A percentile compares a stretch with the other conserved stretches of the same genome.
These are phyloP conservation scores for Salvelinus namaycush DNA, from an alignment of 2,113 vertebrate genomes.

Conservation along the genomic window DNA sequence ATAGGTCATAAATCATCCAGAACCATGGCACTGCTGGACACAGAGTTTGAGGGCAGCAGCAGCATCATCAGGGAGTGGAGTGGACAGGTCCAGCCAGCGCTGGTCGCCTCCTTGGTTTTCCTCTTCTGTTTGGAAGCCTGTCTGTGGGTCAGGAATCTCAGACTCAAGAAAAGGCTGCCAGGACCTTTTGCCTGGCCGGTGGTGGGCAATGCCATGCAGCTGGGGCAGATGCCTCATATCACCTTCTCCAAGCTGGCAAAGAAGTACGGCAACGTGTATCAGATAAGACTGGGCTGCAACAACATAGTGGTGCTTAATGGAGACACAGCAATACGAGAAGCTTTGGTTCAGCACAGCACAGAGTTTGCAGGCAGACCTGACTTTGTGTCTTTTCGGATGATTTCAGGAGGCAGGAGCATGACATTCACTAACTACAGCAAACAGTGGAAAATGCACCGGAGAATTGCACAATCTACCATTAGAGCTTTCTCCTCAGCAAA, in stretches of 20 bases:
- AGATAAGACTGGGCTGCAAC: slow-evolving; percentile 80
- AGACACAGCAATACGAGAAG: slow-evolving; percentile 74
- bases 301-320: slow-evolving; percentile 83
- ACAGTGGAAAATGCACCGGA: slow-evolving; percentile 80
- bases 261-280: slow-evolving; percentile 74
- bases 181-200: slow-evolving; percentile 76
- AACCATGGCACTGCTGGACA: slow-evolving; percentile 66
- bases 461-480: slow-evolving; percentile 78
- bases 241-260: slow-evolving; percentile 66
- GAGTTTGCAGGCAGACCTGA: slow-evolving; percentile 85
- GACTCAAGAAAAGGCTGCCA: slow-evolving; percentile 56
- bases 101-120: slow-evolving; percentile 58
- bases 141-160: slow-evolving; percentile 54
- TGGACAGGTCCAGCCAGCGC: slow-evolving; percentile 60
- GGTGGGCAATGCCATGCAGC: slow-evolving; percentile 75
- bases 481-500: slow-evolving; percentile 78
- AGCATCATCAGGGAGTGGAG: slow-evolving; percentile 70
- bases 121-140: slow-evolving; percentile 65
- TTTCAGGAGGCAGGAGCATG: slow-evolving; percentile 82
- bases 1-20: slow-evolving; percentile 10
- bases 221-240: slow-evolving; percentile 74
- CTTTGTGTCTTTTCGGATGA: slow-evolving; percentile 79
- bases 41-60: slow-evolving; percentile 72
- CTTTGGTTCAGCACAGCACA: slow-evolving; percentile 73
- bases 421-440: slow-evolving; percentile 78